Evolutionary conservation across 2,888 invertebrate genomes (phyloP), one percentile per base, ranked within the genome.

Genomic region (Proisotoma minuta): DNA sequence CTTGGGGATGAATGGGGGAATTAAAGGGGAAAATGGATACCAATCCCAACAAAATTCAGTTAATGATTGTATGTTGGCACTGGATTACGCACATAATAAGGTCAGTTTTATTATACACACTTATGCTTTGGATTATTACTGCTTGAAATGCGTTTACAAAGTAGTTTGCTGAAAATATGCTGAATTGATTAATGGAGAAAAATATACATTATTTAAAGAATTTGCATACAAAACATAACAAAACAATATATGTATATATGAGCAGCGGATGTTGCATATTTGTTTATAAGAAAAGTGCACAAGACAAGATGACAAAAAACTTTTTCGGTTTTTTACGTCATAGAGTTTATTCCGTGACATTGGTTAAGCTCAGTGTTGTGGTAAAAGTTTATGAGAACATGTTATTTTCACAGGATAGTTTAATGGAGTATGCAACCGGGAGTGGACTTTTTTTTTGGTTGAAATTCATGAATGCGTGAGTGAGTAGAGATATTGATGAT

Each of bases 51-150:
- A 62, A 20, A 61, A 65, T 43, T 59, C 66, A 8, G 69, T 68
- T 79, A 85, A 84, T 76, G 85, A 85, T 79, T 86, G 86, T 77
- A 85, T 85, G 85, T 77, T 85, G 73, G 85, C 85, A 50, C 80
- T 86, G 68, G 86, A 86, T 77, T 86, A 85, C 76, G 84, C 84
- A 0, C 82, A 84, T 0, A 83, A 84, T 78, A 85, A 86, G 84
- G 86, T 85, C 76, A 77, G 81, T 52, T 27, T 28, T 48, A 2
- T 22, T 50, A 34, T 23, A 12, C 49, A 40, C 20, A 26, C 10
- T 23, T 24, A 10, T 23, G 51, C 10, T 23, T 23, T 39, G 4
- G 20, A 43, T 43, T n/a, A 43, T 10, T 34, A 12, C 20, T 4
- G 43, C 43, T 43, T 43, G 43, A 43, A 12, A 5, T 8, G 15